Conservation (phyloP, 2,113 vertebrate genomes). For the Sciurus niger region DNA sequence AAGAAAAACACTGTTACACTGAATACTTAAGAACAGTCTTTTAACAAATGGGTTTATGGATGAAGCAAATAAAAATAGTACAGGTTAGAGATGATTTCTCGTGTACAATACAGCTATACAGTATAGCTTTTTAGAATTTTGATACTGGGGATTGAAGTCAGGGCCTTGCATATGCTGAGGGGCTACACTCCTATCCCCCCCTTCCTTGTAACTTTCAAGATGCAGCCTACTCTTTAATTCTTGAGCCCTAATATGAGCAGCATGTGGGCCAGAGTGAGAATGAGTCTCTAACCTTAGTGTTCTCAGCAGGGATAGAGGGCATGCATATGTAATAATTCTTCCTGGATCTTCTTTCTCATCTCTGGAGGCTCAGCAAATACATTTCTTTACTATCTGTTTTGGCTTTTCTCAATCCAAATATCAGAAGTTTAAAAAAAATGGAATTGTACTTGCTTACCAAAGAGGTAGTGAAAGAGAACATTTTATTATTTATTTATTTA, state of each 20-base stretch:
- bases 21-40: not conserved
- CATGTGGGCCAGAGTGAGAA: not conserved
- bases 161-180: too few relatives aligned
- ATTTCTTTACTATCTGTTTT: conserved; percentile 36
- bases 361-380: not conserved
- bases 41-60: not conserved
- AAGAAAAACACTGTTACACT: conserved; percentile 10
- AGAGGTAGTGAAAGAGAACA: not conserved
- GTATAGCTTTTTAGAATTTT: not conserved
- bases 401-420: conserved; percentile 6
- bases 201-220: not conserved
- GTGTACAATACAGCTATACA: not conserved
- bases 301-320: not conserved
- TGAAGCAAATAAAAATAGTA: not conserved
- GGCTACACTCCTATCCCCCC: too few relatives aligned
- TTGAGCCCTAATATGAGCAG: not conserved
- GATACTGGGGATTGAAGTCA: too few relatives aligned
- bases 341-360: not conserved
- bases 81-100: not conserved
- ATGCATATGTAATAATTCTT: not conserved
- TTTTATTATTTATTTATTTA: not conserved
- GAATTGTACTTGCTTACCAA: conserved; percentile 32
- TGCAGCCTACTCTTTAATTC: not conserved
- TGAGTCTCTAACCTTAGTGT: not conserved
- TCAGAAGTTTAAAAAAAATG: conserved; percentile 6